Conservation (phyloP, 2,888 invertebrate genomes). For the Callyntrura sp. region DNA sequence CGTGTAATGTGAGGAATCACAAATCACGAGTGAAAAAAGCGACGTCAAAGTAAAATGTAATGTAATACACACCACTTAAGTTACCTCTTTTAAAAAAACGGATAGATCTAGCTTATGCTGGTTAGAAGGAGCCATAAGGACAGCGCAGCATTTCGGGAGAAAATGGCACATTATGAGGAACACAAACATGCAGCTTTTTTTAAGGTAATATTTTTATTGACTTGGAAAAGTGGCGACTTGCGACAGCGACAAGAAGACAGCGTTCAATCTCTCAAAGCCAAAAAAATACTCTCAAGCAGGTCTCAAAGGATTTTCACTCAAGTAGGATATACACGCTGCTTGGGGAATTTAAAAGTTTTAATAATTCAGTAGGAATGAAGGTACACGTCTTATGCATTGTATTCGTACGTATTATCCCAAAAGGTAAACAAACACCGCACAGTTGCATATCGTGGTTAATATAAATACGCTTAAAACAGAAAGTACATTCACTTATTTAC, state of each 20-base stretch:
- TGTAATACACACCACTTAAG: conserved; percentile 73
- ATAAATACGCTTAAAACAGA: too few relatives aligned
- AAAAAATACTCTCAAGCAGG: conserved; percentile 53
- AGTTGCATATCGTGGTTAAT: neutral
- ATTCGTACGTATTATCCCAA: too few relatives aligned
- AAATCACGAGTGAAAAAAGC: conserved; percentile 61
- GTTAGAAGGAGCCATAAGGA: conserved; percentile 31
- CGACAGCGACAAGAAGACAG: conserved; percentile 48
- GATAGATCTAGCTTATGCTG: conserved; percentile 27
- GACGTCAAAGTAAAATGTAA: conserved; percentile 70
- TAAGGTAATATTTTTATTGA: neutral
- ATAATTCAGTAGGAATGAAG: neutral
- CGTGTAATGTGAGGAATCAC: conserved; percentile 68
- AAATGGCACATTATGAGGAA: neutral
- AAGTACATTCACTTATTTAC: too few relatives aligned
- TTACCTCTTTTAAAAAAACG: conserved; percentile 55
- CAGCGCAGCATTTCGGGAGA: neutral
- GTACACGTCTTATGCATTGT: neutral
- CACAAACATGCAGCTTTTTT: neutral
- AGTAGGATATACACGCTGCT: conserved; percentile 52
- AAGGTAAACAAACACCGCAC: neutral
- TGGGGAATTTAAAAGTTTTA: conserved; percentile 57
- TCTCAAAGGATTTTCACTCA: conserved; percentile 62
- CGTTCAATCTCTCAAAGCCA: conserved; percentile 68
- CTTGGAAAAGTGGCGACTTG: conserved; percentile 11